Conservation (phyloP, 2,113 vertebrate species). For the Alligator mississippiensis region DNA sequence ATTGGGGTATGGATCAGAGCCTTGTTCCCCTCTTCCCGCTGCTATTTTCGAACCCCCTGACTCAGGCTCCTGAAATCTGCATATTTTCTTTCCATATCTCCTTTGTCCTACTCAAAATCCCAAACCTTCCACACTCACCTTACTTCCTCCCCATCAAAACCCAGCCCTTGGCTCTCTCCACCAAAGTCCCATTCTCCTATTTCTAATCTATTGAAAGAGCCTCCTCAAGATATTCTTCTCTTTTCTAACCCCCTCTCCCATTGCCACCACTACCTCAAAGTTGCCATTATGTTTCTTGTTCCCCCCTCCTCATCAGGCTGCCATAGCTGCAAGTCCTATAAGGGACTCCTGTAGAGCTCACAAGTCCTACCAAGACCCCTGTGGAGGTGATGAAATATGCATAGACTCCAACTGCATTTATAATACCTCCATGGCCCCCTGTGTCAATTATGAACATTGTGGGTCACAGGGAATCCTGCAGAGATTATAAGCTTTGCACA, state of each 20-base stretch:
- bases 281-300: not conserved
- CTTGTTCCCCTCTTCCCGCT: not conserved
- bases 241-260: not conserved
- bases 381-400: slow-evolving; percentile 46
- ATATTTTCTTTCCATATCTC: not conserved
- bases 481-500: slow-evolving; percentile 20
- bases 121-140: not conserved
- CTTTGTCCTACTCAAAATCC: not conserved
- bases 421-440: not conserved
- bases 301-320: not conserved
- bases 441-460: not conserved
- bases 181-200: not conserved
- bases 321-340: slow-evolving; percentile 28
- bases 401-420: not conserved
- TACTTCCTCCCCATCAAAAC: not conserved
- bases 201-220: not conserved
- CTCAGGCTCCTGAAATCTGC: not conserved
- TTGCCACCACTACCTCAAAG: slow-evolving; percentile 4
- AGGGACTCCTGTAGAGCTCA: slow-evolving; percentile 22
- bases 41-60: not conserved
- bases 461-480: slow-evolving; percentile 3
- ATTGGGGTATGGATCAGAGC: too few relatives aligned
- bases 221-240: not conserved
- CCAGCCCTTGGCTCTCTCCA: not conserved
- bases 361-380: not conserved